Conservation (phyloP, 64 coral and sea anemone genomes). For the Anthopleura sola region DNA sequence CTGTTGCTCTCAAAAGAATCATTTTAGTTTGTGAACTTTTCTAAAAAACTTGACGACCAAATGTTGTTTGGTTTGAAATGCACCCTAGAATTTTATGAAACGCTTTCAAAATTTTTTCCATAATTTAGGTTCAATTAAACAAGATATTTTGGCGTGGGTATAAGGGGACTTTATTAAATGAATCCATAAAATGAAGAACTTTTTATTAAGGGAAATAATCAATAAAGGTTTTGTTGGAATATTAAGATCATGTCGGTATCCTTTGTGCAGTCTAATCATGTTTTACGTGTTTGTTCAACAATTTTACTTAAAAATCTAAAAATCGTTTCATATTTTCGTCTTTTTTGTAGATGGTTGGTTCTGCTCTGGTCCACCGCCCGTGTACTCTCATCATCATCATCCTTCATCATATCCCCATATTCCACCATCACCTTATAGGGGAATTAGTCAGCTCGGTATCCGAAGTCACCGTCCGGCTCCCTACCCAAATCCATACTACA, state of each 20-base stretch:
- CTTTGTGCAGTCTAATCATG: not conserved
- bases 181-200: not conserved
- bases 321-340: not conserved
- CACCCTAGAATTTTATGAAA: not conserved
- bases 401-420: conserved; percentile 63
- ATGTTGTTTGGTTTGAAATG: not conserved
- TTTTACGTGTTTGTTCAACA: not conserved
- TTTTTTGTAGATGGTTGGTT: conserved; percentile 81
- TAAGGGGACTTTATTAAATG: not conserved
- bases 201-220: not conserved
- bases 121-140: not conserved
- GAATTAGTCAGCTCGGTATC: conserved; percentile 53
- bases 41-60: not conserved
- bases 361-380: conserved; percentile 52
- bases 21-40: not conserved
- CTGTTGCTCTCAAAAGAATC: not conserved
- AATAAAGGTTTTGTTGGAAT: conserved; percentile 1
- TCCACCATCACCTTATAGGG: conserved; percentile 65
- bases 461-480: conserved; percentile 73
- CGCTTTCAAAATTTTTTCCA: not conserved
- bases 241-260: not conserved
- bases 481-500: conserved; percentile 85
- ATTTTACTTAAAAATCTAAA: not conserved
- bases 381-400: conserved; percentile 75
- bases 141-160: not conserved